Evolutionary conservation across 2,888 invertebrate genomes (phyloP), one percentile per base, ranked within the genome.

Genomic region (Drosophila cyrtoloma): DNA sequence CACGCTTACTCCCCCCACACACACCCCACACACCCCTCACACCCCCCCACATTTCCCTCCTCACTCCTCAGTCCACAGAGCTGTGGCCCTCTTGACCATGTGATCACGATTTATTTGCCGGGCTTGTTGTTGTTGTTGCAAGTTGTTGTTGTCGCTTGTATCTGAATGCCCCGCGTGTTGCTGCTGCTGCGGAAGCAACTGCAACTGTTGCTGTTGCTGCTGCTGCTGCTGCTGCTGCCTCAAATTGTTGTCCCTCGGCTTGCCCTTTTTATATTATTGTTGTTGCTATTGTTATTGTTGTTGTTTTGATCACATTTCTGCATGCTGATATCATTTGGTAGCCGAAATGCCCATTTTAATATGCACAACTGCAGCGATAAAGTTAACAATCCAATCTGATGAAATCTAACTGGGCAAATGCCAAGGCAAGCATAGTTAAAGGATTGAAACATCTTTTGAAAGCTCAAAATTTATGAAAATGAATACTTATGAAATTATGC

Each of bases 71-170:
- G n/a, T 19, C 51, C 39, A 32, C 42, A 57, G 44, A 71, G 39
- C 60, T 66, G 71, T 52, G 76, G 80, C 86, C 87, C 86, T 89
- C 85, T 91, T 90, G 88, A 89, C 90, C 91, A 92, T 91, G 90
- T 91, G 92, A 92, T 92, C 92, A 92, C 92, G 92, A 92, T 92
- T 92, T 92, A 91, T 90, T 90, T 89, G 81, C 82, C 86, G 51
- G 75, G 50, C 72, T 75, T 60, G 77, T 76, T 77, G 81, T 67
- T 64, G 70, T 59, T 75, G 44, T 22, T 44, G 42, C 42, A 44
- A 44, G 76, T 59, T 75, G 75, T 56, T 75, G 63, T 71, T 80
- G 77, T 79, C 84, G 66, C 79, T 86, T 84, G 81, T 75, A 74
- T 77, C 79, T 86, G 82, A 80, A 84, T 86, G 82, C 79, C 77